Percentiles rank a stretch among this genome's conserved stretches.
phyloP scores from a whole-genome alignment of 2,888 invertebrate genomes.

The Pediacus dermestoides region DNA sequence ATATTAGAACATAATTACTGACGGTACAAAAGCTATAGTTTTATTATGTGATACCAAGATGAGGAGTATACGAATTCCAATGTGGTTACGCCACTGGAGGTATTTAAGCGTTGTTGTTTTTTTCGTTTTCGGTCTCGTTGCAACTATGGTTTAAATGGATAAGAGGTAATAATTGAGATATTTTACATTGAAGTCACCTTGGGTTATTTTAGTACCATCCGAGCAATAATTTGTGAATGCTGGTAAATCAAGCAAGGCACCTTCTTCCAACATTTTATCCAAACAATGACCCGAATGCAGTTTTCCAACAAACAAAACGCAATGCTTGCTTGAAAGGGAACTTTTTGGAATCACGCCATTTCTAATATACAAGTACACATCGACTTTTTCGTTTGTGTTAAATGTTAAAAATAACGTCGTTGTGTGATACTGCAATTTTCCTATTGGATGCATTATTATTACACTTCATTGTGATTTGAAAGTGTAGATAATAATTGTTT shows the following conservation, averaged over 20 bases:
- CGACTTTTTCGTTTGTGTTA: slow-evolving; percentile 2
- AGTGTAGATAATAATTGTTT: no score
- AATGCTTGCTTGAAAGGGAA: slow-evolving; percentile 9
- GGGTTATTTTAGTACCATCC: slow-evolving; percentile 34
- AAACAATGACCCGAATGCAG: slow-evolving; percentile 8
- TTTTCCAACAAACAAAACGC: slow-evolving; percentile 6
- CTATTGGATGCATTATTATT: no score
- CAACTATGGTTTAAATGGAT: slow-evolving; percentile 7
- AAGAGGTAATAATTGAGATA: slow-evolving; percentile 30
- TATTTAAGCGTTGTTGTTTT: slow-evolving; percentile 5
- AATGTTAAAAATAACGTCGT: no score
- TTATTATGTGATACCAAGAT: no score
- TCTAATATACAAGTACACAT: slow-evolving; percentile 1
- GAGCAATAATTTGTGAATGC: slow-evolving; percentile 32
- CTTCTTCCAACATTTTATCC: slow-evolving; percentile 8
- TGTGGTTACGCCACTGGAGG: slow-evolving; percentile 5
- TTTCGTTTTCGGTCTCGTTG: slow-evolving; percentile 6
- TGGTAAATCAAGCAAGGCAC: slow-evolving; percentile 8
- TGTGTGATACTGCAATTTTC: no score
- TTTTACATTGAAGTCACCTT: slow-evolving; percentile 33
- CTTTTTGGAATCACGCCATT: slow-evolving; percentile 6
- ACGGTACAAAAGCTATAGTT: no score
- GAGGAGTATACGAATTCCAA: no score
- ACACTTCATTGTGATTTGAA: no score
- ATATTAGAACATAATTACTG: no score